Evolutionary conservation across 1,140 invertebrate species (phyloP).

Genomic region (Harlomillsia oculata): DNA sequence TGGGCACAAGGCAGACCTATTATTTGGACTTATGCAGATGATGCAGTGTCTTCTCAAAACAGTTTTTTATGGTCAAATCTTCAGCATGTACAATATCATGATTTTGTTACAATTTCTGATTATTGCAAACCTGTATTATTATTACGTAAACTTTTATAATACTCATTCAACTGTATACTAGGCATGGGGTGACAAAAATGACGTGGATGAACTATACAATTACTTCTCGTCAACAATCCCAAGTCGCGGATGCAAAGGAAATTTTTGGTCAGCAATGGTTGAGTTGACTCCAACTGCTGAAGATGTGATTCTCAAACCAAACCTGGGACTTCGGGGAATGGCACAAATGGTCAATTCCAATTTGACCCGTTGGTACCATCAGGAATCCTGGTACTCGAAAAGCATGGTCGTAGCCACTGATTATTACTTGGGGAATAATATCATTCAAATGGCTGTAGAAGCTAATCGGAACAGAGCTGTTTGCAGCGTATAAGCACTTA

Average conservation of each 20-base stretch:
- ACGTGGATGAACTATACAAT: slow-evolving; percentile 14
- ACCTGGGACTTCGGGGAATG: slow-evolving; percentile 53
- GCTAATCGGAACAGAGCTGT: slow-evolving; percentile 22
- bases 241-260: slow-evolving; percentile 18
- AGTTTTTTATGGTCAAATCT: slow-evolving; percentile 26
- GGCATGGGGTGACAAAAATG: slow-evolving; percentile 30
- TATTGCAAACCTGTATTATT: neutral
- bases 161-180: slow-evolving; percentile 9
- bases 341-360: slow-evolving; percentile 58
- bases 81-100: slow-evolving; percentile 11
- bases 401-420: slow-evolving; percentile 62
- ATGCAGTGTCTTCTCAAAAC: slow-evolving; percentile 5
- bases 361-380: slow-evolving; percentile 55
- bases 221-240: slow-evolving; percentile 14
- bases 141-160: neutral
- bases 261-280: slow-evolving; percentile 51
- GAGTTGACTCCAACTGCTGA: slow-evolving; percentile 50
- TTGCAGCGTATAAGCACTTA: too few relatives aligned
- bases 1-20: slow-evolving; percentile 26
- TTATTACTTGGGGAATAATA: slow-evolving; percentile 65
- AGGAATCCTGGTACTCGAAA: slow-evolving; percentile 45
- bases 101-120: neutral
- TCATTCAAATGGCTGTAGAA: slow-evolving; percentile 43
- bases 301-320: slow-evolving; percentile 48
- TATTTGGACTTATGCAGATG: slow-evolving; percentile 35